phyloP scores from a whole-genome alignment of 2,888 invertebrate genomes.

The Rugalucina vietnamica region DNA sequence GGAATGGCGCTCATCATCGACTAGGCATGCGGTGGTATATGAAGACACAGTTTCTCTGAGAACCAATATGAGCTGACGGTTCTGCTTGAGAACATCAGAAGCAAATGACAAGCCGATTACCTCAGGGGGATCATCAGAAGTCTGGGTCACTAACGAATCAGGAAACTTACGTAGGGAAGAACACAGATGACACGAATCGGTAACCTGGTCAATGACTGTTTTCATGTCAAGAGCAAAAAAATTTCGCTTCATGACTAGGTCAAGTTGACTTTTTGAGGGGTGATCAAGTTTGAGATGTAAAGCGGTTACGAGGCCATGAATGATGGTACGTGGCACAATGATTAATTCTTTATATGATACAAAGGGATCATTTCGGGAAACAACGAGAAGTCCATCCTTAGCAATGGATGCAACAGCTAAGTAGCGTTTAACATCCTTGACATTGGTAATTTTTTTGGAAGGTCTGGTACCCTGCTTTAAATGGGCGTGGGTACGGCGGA shows the following conservation, averaged over 20 bases:
- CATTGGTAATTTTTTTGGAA: slow-evolving; percentile 1
- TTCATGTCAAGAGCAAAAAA: slow-evolving; percentile 62
- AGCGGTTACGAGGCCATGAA: slow-evolving; percentile 60
- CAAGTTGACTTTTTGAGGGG: slow-evolving; percentile 59
- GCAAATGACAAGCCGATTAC: slow-evolving; percentile 59
- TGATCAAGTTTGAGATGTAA: slow-evolving; percentile 64
- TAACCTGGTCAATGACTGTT: slow-evolving; percentile 30
- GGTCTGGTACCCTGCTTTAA: slow-evolving; percentile 28
- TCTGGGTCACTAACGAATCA: slow-evolving; percentile 45
- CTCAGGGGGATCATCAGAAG: slow-evolving; percentile 54
- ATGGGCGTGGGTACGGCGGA: slow-evolving; percentile 19
- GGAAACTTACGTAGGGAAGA: slow-evolving; percentile 57
- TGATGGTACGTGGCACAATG: slow-evolving; percentile 56
- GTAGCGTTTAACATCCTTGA: slow-evolving; percentile 30
- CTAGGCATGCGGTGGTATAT: too few species aligned
- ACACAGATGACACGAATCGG: slow-evolving; percentile 59
- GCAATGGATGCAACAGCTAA: slow-evolving; percentile 3
- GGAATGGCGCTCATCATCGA: too few species aligned
- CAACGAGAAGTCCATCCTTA: slow-evolving; percentile 14
- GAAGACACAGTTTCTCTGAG: slow-evolving; percentile 41
- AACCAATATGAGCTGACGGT: slow-evolving; percentile 57
- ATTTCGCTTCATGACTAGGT: slow-evolving; percentile 52
- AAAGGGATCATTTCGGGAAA: slow-evolving; percentile 16
- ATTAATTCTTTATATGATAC: slow-evolving; percentile 49
- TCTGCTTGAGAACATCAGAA: slow-evolving; percentile 64